phyloP scores from a whole-genome alignment of 2,797 vertebrate species.

The Macropus fuliginosus region DNA sequence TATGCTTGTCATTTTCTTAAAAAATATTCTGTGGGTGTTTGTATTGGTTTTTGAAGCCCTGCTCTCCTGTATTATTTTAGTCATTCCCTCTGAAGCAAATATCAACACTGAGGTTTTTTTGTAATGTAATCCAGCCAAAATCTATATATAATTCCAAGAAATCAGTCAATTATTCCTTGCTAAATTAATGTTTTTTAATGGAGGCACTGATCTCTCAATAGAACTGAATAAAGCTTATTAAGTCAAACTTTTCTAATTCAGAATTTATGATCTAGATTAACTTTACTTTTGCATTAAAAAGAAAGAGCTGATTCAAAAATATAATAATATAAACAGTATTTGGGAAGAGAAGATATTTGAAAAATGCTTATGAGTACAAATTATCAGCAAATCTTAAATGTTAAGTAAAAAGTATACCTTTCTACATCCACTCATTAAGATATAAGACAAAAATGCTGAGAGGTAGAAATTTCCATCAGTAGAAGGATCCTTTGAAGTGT shows the following conservation, averaged over 20 bases:
- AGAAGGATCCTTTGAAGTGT: background rate
- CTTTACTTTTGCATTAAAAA: background rate
- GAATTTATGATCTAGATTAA: background rate
- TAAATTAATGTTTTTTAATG: background rate
- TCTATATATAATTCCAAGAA: background rate
- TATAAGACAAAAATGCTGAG: background rate
- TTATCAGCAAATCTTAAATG: background rate
- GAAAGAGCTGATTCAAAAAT: background rate
- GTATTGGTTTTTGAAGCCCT: background rate
- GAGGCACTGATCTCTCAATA: background rate
- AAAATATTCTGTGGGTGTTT: background rate
- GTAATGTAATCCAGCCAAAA: background rate
- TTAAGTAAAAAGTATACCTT: background rate
- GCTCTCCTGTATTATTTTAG: background rate
- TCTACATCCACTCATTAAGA: background rate
- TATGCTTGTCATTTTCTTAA: background rate
- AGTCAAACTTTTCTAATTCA: background rate
- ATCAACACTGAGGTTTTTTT: background rate
- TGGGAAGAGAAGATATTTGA: background rate
- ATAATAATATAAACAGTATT: background rate
- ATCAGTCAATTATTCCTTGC: background rate
- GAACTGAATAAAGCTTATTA: background rate
- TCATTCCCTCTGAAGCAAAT: background rate
- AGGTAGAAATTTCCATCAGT: background rate
- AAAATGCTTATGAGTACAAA: background rate